Percentiles rank a stretch among this genome's conserved stretches.
Conservation (phyloP, 2,113 vertebrate genomes). For the Pipra filicauda region DNA sequence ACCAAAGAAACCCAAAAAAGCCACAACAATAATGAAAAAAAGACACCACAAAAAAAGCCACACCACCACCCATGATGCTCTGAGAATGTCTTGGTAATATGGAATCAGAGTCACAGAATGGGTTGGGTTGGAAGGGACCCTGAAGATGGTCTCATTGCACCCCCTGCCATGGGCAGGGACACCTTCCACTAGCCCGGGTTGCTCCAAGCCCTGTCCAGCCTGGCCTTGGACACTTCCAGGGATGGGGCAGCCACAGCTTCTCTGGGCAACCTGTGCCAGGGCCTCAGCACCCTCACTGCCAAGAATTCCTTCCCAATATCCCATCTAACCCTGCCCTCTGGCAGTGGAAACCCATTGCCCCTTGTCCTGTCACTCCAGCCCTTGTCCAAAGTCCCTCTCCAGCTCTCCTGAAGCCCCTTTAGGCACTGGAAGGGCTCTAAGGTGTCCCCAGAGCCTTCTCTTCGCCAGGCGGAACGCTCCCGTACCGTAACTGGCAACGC, state of each 20-base stretch:
- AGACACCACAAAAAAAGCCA: neutral
- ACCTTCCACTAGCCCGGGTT: rapidly evolving
- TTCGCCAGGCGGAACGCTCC: neutral
- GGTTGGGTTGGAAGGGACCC: neutral
- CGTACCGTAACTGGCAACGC: rapidly evolving
- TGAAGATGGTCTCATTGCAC: neutral
- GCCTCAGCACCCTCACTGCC: rapidly evolving
- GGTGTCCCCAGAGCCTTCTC: neutral
- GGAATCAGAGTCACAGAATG: neutral
- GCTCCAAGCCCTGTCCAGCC: neutral
- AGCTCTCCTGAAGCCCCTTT: neutral
- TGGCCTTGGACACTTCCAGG: rapidly evolving
- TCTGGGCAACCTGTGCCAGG: neutral
- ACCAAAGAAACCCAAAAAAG: neutral
- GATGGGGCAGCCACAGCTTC: neutral
- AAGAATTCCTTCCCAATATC: rapidly evolving
- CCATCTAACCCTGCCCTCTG: rapidly evolving
- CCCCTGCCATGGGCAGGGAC: neutral
- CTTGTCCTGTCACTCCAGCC: neutral
- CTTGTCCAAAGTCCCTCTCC: neutral
- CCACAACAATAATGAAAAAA: neutral
- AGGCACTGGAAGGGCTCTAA: neutral
- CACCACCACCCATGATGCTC: neutral
- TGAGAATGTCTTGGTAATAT: rapidly evolving
- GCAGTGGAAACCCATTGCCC: neutral